Conservation (phyloP, 64 coral and sea anemone species). For the Pocillopora verrucosa region DNA sequence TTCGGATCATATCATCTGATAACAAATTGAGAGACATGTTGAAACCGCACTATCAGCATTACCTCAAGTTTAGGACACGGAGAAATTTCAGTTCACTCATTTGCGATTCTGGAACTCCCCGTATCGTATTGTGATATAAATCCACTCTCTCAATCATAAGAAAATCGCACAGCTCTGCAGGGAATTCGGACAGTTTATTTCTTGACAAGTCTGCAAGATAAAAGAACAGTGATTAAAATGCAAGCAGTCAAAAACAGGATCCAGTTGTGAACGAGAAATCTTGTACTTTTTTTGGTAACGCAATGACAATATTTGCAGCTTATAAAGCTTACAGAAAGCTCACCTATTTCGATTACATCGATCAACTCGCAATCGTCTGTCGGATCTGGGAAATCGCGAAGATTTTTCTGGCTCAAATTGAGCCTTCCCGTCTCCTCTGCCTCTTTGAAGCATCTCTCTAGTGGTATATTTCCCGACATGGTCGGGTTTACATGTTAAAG, state of each 20-base stretch:
- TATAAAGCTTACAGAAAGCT: conserved; percentile 9
- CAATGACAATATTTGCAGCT: not conserved
- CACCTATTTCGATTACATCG: conserved; percentile 99
- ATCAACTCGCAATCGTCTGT: conserved; percentile 95
- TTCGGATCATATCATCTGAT: not conserved
- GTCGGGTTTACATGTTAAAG: conserved; percentile 75
- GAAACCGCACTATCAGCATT: not conserved
- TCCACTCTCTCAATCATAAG: conserved; percentile 94
- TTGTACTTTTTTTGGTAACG: not conserved
- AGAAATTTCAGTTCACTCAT: conserved; percentile 71
- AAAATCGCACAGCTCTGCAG: conserved; percentile 85
- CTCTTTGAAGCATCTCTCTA: conserved; percentile 96
- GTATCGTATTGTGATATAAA: conserved; percentile 88
- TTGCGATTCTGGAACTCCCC: conserved; percentile 72
- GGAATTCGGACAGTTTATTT: conserved; percentile 90
- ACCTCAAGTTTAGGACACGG: conserved; percentile 83
- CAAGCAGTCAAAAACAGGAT: not conserved
- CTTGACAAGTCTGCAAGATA: conserved; percentile 87
- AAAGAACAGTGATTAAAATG: conserved; percentile 2
- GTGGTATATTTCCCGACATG: conserved; percentile 84
- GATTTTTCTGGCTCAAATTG: conserved; percentile 74
- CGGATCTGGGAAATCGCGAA: conserved; percentile 93
- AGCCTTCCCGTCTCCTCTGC: conserved; percentile 94
- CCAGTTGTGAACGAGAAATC: not conserved
- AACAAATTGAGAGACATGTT: conserved; percentile 16